Conservation (phyloP, 2,888 invertebrate species). For the Leistus spinibarbis region DNA sequence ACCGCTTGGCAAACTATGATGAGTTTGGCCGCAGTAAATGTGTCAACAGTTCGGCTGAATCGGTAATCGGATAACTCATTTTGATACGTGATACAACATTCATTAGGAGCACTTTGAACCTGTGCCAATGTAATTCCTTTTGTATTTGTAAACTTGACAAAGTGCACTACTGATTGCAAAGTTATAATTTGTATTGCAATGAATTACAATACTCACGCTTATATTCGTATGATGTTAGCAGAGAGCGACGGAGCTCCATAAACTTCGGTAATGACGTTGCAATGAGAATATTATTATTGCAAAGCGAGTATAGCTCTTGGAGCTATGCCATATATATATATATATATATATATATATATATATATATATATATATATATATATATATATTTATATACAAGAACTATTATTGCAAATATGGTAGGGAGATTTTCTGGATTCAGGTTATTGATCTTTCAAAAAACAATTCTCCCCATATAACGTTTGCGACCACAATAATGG, state of each 20-base stretch:
- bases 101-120: slow-evolving; percentile 26
- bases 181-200: slow-evolving; percentile 21
- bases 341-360: too few species aligned
- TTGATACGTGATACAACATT: slow-evolving; percentile 23
- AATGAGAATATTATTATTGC: not conserved
- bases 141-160: slow-evolving; percentile 21
- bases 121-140: slow-evolving; percentile 26
- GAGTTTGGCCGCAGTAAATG: not conserved
- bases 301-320: not conserved
- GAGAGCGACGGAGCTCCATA: slow-evolving; percentile 6
- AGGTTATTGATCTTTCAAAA: slow-evolving; percentile 14
- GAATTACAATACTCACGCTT: slow-evolving; percentile 9
- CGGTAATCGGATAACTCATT: too few species aligned
- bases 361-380: too few species aligned
- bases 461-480: slow-evolving; percentile 14
- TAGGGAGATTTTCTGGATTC: not conserved
- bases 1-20: not conserved
- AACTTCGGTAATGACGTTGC: not conserved
- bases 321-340: too few species aligned
- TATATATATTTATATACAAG: too few species aligned
- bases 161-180: slow-evolving; percentile 20
- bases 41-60: too few species aligned
- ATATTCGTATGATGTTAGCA: slow-evolving; percentile 22
- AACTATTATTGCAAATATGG: not conserved
- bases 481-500: slow-evolving; percentile 13